Percentiles rank a stretch among this genome's conserved stretches.
These are phyloP conservation scores for Parnassius orleans DNA, from an alignment of 2,888 invertebrate species.

Conservation along the genomic window DNA sequence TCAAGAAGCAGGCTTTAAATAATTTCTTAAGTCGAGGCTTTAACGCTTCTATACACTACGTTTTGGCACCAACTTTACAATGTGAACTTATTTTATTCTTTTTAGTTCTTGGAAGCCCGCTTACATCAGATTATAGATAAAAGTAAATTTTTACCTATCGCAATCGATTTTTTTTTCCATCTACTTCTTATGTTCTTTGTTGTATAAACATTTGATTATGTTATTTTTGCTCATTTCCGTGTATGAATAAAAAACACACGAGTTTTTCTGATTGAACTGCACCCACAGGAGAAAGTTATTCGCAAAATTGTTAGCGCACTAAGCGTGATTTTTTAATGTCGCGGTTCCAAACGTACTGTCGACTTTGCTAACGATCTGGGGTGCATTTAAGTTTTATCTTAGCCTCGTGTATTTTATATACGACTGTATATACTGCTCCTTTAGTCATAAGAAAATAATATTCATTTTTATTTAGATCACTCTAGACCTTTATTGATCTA, in stretches of 20 bases:
- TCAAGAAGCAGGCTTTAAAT: too few relatives aligned
- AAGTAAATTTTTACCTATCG: too few relatives aligned
- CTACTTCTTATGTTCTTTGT: background rate
- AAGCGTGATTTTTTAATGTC: conserved; percentile 26
- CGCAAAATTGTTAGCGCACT: conserved; percentile 18
- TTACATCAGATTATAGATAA: too few relatives aligned
- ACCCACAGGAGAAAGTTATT: conserved; percentile 1
- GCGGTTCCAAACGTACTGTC: conserved; percentile 22
- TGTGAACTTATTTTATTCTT: too few relatives aligned
- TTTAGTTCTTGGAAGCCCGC: too few relatives aligned
- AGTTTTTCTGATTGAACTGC: background rate
- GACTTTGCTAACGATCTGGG: conserved; percentile 29
- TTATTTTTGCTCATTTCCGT: conserved; percentile 2
- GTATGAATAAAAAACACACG: conserved; percentile 5
- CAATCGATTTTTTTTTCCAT: too few relatives aligned
- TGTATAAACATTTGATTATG: background rate
- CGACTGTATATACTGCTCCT: too few relatives aligned
- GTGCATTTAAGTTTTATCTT: conserved; percentile 30
- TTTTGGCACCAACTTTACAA: too few relatives aligned
- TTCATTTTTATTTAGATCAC: background rate
- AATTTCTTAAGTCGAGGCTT: too few relatives aligned
- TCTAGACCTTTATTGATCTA: too few relatives aligned
- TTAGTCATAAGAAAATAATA: background rate
- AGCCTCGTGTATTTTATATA: background rate
- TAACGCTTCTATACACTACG: too few relatives aligned